These are phyloP conservation scores for Muraenolepis orangiensis DNA, from an alignment of 2,797 vertebrate species.

Conservation along the genomic window DNA sequence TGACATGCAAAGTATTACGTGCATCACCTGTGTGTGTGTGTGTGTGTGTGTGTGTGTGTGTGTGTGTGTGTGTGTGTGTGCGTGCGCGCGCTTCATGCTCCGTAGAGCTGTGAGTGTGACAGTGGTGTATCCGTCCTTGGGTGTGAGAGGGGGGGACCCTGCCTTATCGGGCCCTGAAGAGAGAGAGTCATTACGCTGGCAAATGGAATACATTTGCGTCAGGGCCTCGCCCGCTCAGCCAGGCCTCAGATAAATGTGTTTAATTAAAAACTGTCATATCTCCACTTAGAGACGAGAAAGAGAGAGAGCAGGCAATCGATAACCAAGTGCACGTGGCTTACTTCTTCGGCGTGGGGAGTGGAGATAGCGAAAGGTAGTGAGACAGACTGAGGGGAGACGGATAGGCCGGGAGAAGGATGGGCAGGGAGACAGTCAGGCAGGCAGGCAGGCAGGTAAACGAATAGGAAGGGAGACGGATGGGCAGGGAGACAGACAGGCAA, in stretches of 20 bases:
- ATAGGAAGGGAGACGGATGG: background rate
- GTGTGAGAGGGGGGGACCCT: constrained; percentile 3
- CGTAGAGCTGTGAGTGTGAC: background rate
- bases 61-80: background rate
- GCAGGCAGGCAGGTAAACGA: background rate
- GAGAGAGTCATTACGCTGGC: constrained; percentile 67
- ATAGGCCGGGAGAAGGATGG: background rate
- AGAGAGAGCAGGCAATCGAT: constrained; percentile 70
- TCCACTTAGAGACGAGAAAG: constrained; percentile 70
- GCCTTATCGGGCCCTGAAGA: constrained; percentile 42
- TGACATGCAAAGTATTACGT: background rate
- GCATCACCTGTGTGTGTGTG: background rate
- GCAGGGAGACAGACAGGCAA: too few relatives aligned
- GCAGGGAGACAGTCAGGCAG: background rate
- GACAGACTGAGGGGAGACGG: background rate
- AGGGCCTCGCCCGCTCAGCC: constrained; percentile 49
- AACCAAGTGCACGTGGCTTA: constrained; percentile 43
- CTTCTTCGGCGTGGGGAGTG: constrained; percentile 8
- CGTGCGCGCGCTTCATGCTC: background rate
- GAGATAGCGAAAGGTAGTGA: background rate
- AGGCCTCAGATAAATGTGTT: constrained; percentile 76
- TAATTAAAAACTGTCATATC: constrained; percentile 83
- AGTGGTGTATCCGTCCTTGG: constrained; percentile 24
- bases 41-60: background rate
- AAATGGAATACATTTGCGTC: constrained; percentile 78